Evolutionary conservation across 2,113 vertebrate species (phyloP).

Genomic region (Nettapus auritus): DNA sequence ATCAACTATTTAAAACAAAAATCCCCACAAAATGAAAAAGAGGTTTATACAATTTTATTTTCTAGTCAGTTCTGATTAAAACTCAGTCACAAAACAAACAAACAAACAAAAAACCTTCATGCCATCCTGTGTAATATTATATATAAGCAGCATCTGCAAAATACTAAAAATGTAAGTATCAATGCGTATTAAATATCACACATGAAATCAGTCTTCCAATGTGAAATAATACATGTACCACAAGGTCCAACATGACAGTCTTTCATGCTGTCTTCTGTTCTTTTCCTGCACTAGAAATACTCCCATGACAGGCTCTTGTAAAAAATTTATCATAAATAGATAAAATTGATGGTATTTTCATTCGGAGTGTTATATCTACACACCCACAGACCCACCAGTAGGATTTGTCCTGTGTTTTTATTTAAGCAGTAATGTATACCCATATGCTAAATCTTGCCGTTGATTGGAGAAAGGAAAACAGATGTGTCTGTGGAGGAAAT

Average conservation of each 20-base stretch:
- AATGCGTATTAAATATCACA: neutral
- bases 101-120: neutral
- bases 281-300: neutral
- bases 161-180: neutral
- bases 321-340: neutral
- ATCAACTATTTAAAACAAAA: conserved; percentile 15
- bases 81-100: neutral
- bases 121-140: neutral
- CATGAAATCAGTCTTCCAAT: neutral
- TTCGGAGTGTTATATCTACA: neutral
- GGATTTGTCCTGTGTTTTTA: neutral
- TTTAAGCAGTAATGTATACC: neutral
- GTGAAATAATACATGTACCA: neutral
- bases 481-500: neutral
- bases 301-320: neutral
- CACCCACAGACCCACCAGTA: neutral
- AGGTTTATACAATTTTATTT: conserved; percentile 39
- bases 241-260: neutral
- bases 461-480: neutral
- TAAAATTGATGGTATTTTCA: neutral
- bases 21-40: neutral
- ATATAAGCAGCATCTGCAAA: conserved; percentile 1
- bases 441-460: neutral
- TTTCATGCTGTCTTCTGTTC: neutral
- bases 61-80: conserved; percentile 36